Percentiles rank a stretch among this genome's conserved stretches.
Evolutionary conservation across 2,888 invertebrate species (phyloP).

Genomic region (Drosophila austrosaltans): DNA sequence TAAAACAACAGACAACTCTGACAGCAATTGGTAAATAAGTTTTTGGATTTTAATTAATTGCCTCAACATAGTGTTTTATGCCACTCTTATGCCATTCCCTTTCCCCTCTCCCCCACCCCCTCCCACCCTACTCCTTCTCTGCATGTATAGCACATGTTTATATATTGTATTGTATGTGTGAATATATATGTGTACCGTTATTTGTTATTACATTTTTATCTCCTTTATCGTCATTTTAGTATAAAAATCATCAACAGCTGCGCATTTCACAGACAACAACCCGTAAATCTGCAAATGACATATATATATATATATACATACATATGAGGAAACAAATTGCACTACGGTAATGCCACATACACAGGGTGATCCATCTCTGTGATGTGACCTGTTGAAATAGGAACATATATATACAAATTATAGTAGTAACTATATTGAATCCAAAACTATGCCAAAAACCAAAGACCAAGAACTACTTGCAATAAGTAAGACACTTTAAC

Average conservation of each 20-base stretch:
- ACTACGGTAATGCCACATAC: conserved; percentile 14
- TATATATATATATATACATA: conserved; percentile 23
- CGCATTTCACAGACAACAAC: conserved; percentile 50
- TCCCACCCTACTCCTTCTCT: too few species aligned
- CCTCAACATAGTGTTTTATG: conserved; percentile 11
- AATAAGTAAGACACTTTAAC: too few species aligned
- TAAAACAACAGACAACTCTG: conserved; percentile 15
- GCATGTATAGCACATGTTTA: conserved; percentile 1
- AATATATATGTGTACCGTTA: not conserved
- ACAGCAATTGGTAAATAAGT: conserved; percentile 20
- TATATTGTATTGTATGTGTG: not conserved
- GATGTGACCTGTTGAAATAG: not conserved
- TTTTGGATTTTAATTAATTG: conserved; percentile 45
- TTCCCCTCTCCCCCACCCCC: too few species aligned
- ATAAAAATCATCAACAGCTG: conserved; percentile 60
- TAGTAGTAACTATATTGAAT: not conserved
- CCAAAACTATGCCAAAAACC: too few species aligned
- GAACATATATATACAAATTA: conserved; percentile 26
- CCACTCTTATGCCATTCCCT: not conserved
- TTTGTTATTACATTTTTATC: conserved; percentile 25
- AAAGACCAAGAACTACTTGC: too few species aligned
- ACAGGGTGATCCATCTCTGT: not conserved
- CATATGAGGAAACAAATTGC: conserved; percentile 40
- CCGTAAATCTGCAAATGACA: conserved; percentile 43
- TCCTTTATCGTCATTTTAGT: conserved; percentile 9